Evolutionary conservation across 2,113 vertebrate genomes (phyloP).

Genomic region (Paratilapia polleni): DNA sequence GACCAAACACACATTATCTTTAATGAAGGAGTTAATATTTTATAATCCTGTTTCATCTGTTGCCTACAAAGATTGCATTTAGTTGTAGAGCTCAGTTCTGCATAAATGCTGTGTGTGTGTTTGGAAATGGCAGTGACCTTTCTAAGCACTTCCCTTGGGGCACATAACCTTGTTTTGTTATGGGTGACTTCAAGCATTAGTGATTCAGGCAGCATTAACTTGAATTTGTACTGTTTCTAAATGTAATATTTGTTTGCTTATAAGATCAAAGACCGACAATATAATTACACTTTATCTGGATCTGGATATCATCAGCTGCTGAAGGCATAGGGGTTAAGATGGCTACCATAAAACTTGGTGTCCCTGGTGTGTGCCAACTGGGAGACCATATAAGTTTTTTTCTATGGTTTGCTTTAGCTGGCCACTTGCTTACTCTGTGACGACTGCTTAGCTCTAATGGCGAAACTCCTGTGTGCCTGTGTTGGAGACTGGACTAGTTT

Average conservation of each 20-base stretch:
- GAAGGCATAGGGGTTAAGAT: too few relatives aligned
- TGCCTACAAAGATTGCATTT: neutral
- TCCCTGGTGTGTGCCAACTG: neutral
- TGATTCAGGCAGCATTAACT: neutral
- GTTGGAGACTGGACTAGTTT: too few relatives aligned
- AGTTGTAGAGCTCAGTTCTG: neutral
- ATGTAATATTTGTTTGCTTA: neutral
- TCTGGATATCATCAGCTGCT: neutral
- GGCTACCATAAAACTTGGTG: neutral
- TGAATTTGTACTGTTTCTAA: neutral
- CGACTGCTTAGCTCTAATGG: too few relatives aligned
- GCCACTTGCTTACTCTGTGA: too few relatives aligned
- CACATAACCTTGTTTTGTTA: neutral
- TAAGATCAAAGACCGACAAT: neutral
- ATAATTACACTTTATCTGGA: neutral
- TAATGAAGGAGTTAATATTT: constrained; percentile 9
- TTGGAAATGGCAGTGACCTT: constrained; percentile 14
- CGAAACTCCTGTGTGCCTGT: too few relatives aligned
- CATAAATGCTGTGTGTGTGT: constrained; percentile 4
- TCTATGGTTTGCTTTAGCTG: too few relatives aligned
- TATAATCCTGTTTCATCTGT: neutral
- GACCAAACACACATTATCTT: too few relatives aligned
- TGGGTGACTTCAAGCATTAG: neutral
- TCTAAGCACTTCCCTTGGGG: neutral
- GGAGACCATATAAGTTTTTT: neutral